phyloP scores from a whole-genome alignment of 2,113 vertebrate species.

The Bambusicola thoracicus region DNA sequence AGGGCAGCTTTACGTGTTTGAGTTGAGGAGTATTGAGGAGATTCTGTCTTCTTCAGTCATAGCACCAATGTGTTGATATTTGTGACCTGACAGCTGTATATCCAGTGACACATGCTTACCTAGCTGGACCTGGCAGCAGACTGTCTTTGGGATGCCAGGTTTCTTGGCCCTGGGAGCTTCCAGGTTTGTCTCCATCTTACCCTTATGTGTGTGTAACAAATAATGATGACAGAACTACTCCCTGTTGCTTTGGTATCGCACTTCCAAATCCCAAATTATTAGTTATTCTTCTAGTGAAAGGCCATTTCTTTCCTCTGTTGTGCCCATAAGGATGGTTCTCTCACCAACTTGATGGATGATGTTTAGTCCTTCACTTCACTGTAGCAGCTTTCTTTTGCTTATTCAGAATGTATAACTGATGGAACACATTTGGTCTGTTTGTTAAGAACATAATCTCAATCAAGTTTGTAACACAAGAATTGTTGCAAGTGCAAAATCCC shows the following conservation, averaged over 20 bases:
- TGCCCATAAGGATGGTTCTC: neutral
- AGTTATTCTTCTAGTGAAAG: neutral
- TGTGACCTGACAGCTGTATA: neutral
- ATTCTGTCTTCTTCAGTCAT: neutral
- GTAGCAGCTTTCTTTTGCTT: neutral
- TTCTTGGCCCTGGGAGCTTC: neutral
- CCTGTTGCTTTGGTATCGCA: fast-evolving
- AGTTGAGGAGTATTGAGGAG: neutral
- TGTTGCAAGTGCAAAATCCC: neutral
- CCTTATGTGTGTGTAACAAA: neutral
- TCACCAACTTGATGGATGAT: neutral
- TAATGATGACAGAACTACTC: neutral
- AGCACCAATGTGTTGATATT: no score
- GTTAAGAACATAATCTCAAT: neutral
- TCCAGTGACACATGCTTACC: neutral
- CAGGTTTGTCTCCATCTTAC: neutral
- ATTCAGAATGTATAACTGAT: neutral
- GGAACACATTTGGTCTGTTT: neutral
- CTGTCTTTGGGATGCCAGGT: neutral
- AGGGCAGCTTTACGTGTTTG: neutral
- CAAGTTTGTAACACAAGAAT: neutral
- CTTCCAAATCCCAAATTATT: neutral
- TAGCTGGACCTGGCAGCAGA: neutral
- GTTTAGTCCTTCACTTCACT: neutral
- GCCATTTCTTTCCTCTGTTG: neutral